A percentile compares a stretch with the other conserved stretches of the same genome.
These are phyloP conservation scores for Xyliphius kryptos DNA, from an alignment of 2,113 vertebrate species.

Conservation along the genomic window DNA sequence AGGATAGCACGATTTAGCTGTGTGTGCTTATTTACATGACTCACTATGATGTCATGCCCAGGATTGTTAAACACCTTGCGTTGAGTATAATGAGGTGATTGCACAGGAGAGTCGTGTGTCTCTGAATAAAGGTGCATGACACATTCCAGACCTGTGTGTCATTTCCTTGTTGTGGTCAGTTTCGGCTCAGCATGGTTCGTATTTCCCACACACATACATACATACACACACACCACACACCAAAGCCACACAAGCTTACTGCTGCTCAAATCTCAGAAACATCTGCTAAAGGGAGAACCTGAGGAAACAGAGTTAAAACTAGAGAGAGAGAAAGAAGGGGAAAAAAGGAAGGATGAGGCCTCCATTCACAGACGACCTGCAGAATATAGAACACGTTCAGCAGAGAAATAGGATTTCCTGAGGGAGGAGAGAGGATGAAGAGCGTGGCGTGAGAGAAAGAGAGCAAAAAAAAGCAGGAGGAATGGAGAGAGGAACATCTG, in stretches of 20 bases:
- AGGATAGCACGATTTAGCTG: too few relatives aligned
- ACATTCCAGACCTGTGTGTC: constrained; percentile 25
- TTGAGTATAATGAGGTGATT: too few relatives aligned
- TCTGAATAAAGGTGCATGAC: constrained; percentile 22
- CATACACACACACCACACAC: too few relatives aligned
- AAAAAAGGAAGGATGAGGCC: constrained; percentile 34
- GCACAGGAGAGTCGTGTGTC: constrained; percentile 28
- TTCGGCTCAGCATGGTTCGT: constrained; percentile 1
- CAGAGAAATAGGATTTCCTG: constrained; percentile 23
- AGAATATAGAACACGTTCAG: constrained; percentile 21
- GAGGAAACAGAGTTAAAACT: constrained; percentile 17
- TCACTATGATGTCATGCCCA: too few relatives aligned
- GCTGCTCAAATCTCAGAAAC: constrained; percentile 6
- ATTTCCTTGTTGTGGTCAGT: constrained; percentile 16
- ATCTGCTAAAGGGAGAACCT: constrained; percentile 14
- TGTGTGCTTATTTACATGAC: too few relatives aligned
- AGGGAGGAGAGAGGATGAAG: constrained; percentile 27
- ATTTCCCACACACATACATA: too few relatives aligned
- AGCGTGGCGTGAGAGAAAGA: constrained; percentile 6
- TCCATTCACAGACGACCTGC: constrained; percentile 21
- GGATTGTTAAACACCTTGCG: too few relatives aligned
- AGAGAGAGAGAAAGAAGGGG: too few relatives aligned
- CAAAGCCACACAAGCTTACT: constrained; percentile 1
- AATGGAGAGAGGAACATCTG: constrained; percentile 30
- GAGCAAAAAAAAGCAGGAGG: constrained; percentile 35